Evolutionary conservation across 2,888 invertebrate species (phyloP), one percentile per base, ranked within the genome.

Genomic region (Eupithecia vulgata): DNA sequence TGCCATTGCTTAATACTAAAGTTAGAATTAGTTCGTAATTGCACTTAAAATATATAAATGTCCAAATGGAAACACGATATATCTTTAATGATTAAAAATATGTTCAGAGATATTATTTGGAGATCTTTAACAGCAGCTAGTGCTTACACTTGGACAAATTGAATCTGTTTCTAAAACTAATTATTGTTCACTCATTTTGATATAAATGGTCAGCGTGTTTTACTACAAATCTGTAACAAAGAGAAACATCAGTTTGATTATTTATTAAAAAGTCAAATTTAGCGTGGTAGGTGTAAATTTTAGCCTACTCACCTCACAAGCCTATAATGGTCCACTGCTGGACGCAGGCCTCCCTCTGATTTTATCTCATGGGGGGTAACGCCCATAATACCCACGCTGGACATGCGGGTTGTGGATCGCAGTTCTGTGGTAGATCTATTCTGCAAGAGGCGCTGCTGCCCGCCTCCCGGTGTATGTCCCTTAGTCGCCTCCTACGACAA

Each of bases 141-240:
- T 57, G 57, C 12, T 52, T 21, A 65, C 68, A 71, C 68, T 48
- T 73, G 59, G 62, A 69, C 34, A 71, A n/a, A 62, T 64, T 75
- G 34, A 78, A 78, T 75, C 76, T 70, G 67, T 71, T 10, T 76
- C 79, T 79, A 75, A 75, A 73, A 76, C 74, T 77, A 76, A 67
- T 4, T 69, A 69, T 72, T 68, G 72, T 45, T 75, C 62, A 64
- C 40, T 68, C 34, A 57, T 57, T 61, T 68, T 45, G 52, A 71
- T 62, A 68, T 5, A 6, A 8, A 34, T 61, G 65, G 30, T 71
- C 68, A 40, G 42, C 25, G 57, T 57, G 30, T 30, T 6, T 21
- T 25, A 35, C 42, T 21, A 21, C n/a, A 8, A n/a, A 48, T 74
- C 72, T 72, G 68, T 30, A 72, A 72, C 68, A 68, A 68, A 68